Conservation (phyloP, 2,113 vertebrate genomes). For the Peromyscus maniculatus region DNA sequence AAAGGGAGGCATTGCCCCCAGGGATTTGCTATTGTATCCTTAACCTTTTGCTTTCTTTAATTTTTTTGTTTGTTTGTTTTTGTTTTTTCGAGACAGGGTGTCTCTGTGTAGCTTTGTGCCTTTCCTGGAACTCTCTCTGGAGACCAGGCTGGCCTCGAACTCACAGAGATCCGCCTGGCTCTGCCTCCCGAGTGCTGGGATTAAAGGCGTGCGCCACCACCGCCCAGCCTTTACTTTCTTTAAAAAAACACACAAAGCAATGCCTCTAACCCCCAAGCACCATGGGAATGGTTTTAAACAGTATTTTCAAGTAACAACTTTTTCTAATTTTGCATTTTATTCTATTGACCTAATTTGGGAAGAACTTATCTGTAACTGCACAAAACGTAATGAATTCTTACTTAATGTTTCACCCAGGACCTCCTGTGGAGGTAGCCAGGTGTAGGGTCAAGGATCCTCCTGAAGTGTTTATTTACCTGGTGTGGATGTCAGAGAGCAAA, state of each 20-base stretch:
- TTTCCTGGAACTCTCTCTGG: no score
- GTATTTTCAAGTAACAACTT: background rate
- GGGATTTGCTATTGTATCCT: background rate
- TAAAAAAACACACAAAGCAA: background rate
- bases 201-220: no score
- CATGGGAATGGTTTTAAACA: background rate
- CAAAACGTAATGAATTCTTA: background rate
- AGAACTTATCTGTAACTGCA: constrained; percentile 15
- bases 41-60: background rate
- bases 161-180: no score
- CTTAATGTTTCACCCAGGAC: background rate
- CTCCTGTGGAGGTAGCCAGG: background rate
- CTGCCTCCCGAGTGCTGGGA: no score
- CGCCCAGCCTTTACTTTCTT: background rate
- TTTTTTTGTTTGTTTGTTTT: no score
- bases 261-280: background rate
- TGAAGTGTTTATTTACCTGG: background rate
- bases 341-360: background rate
- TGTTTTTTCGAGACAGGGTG: no score
- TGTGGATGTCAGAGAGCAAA: constrained; percentile 7
- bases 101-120: no score
- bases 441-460: background rate
- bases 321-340: constrained; percentile 41
- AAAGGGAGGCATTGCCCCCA: background rate
- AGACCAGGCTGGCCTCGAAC: no score